Evolutionary conservation across 2,113 vertebrate genomes (phyloP).

Genomic region (Psettodes erumei): DNA sequence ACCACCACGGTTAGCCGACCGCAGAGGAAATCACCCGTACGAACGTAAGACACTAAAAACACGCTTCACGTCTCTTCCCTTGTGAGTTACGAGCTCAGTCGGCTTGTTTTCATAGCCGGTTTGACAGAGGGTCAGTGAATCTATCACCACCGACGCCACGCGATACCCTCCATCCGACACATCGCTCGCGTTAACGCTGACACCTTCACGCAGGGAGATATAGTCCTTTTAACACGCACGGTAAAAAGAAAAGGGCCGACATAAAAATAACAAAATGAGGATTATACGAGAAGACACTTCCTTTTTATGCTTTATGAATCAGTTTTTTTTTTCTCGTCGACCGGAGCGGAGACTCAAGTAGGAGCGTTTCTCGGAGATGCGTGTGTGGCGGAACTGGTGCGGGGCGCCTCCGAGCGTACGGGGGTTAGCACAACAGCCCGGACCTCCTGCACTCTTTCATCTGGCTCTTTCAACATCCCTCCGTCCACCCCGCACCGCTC

Average conservation of each 20-base stretch:
- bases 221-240: not conserved
- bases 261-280: not conserved
- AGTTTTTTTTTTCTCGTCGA: not conserved
- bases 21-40: no score
- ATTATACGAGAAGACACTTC: not conserved
- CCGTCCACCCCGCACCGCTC: slow-evolving; percentile 41
- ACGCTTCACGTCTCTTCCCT: not conserved
- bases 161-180: slow-evolving; percentile 11
- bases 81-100: not conserved
- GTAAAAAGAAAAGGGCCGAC: not conserved
- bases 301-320: not conserved
- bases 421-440: slow-evolving; percentile 72
- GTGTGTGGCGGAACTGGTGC: slow-evolving; percentile 52
- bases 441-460: slow-evolving; percentile 73
- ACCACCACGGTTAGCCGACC: not conserved
- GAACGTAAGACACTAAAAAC: not conserved
- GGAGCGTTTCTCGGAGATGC: slow-evolving; percentile 28
- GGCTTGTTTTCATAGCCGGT: slow-evolving; percentile 51
- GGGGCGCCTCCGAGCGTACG: slow-evolving; percentile 37
- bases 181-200: slow-evolving; percentile 18
- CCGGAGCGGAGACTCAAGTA: slow-evolving; percentile 29
- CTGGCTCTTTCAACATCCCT: slow-evolving; percentile 63
- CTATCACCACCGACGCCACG: slow-evolving; percentile 7
- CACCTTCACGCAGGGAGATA: not conserved
- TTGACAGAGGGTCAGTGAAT: slow-evolving; percentile 21